These are phyloP conservation scores for Netelia fuscicornis DNA, from an alignment of 2,888 invertebrate genomes.

Conservation along the genomic window DNA sequence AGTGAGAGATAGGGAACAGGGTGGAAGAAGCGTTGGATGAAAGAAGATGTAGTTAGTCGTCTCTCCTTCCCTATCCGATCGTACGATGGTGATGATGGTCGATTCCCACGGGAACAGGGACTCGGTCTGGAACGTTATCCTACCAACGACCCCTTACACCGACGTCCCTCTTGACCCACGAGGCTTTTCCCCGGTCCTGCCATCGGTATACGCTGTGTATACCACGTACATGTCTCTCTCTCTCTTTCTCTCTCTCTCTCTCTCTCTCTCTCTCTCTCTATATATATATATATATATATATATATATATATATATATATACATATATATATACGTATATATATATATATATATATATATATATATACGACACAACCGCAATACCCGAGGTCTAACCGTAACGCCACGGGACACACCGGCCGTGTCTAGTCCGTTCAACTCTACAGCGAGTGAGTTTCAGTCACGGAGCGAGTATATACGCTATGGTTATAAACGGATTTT, in stretches of 20 bases:
- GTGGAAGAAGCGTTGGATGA: constrained; percentile 35
- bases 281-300: not conserved
- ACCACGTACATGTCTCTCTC: not conserved
- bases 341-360: not conserved
- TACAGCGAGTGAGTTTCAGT: constrained; percentile 59
- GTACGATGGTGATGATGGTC: constrained; percentile 62
- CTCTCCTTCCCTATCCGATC: constrained; percentile 26
- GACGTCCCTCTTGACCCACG: constrained; percentile 73
- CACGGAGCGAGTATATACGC: constrained; percentile 36
- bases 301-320: not conserved
- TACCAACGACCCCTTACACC: constrained; percentile 74
- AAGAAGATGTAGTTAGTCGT: constrained; percentile 46
- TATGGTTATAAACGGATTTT: constrained; percentile 65
- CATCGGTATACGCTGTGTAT: constrained; percentile 40
- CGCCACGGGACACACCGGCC: constrained; percentile 53
- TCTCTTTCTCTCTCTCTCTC: not conserved
- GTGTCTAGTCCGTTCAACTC: constrained; percentile 49
- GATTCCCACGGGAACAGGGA: constrained; percentile 75
- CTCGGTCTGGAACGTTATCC: constrained; percentile 78
- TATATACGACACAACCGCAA: constrained; percentile 30
- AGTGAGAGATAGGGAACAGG: constrained; percentile 3
- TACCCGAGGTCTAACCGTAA: constrained; percentile 51
- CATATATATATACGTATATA: not conserved
- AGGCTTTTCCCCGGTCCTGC: constrained; percentile 53
- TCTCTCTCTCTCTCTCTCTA: too few relatives aligned